Base-by-base conservation (phyloP, 2,888 invertebrate genomes). In the Drosophila greeni region DNA sequence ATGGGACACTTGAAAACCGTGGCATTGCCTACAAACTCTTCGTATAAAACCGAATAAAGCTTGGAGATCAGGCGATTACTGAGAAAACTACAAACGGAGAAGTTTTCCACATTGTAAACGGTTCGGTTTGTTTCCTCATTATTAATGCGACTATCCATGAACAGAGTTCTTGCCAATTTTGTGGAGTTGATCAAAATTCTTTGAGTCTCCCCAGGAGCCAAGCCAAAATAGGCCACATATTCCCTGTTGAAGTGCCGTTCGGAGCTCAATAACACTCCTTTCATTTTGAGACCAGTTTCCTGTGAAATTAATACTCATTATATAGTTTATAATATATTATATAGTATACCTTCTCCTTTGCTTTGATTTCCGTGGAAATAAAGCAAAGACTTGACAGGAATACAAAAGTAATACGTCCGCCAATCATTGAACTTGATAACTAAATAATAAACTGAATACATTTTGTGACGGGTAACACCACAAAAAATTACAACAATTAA, bases 21-120 rank as follows among this genome's bases (percentile, higher is more conserved):
- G 6, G 53, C 49, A 18, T 81, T 81, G 2, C 75, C 68, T 12
- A 81, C 59, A 26, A 81, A 4, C 1, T 43, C 33, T 1, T 58
- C 36, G 33, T 81, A 76, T 26, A 62, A 40, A 3, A 14, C 7
- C 1, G 62, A 31, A 5, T 61, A 76, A 0, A 76, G 7, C 16
- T 56, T 66, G 7, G 39, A 60, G 0, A 61, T 23, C 2, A 54
- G 7, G 0, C 75, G 81, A 58, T 80, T 76, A 14, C 33, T 65
- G 0, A 76, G 14, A 24, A 80, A 80, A 0, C 29, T 12, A 29
- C 76, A 80, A 4, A 65, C 34, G 24, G 72, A 34, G 0, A 66
- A 57, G 37, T 69, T 72, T 4, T 56, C 53, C 2, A 80, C 12
- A 7, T 58, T 57, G 9, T 67, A 69, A 1, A 69, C 6, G 0